Base-by-base conservation (phyloP, 2,888 invertebrate species). In the Pilophorus perplexus region DNA sequence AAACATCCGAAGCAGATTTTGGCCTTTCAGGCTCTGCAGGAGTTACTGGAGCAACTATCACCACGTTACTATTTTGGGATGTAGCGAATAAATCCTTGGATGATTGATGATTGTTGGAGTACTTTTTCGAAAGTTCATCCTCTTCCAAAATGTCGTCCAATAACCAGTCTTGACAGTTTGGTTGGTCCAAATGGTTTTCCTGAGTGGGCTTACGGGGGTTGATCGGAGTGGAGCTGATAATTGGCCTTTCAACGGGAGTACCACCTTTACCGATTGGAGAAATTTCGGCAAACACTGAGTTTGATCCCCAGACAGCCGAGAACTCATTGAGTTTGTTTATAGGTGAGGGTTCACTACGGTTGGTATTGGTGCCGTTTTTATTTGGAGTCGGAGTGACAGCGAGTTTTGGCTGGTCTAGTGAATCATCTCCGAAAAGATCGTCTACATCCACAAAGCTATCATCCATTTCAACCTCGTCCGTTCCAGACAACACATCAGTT, bases 341-440 rank as follows among this genome's bases (percentile, higher is more conserved):
- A 38, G 59, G 59, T 1, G 42, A 42, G n/a, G 33, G 10, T 42
- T 59, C 59, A 8, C 28, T 38, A 12, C 18, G 16, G 22, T 38
- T 37, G 27, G 20, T 22, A 4, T 8, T 38, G 2, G 38, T n/a
- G 1, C 22, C 22, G 1, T 16, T 5, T 18, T 12, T 20, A 37
- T 16, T 22, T 22, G n/a, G 20, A 38, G 28, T 2, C 14, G 23
- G 10, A n/a, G 25, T 16, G 22, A 23, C 42, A 18, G n/a, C 12
- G 6, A 22, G n/a, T 23, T 12, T 16, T 16, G 12, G 22, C 2
- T 18, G 6, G n/a, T 48, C 62, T 6, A 5, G 10, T n/a, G 27
- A 44, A n/a, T 66, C 66, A 25, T 57, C 46, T 8, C n/a, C 46
- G 22, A 68, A 66, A 20, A 68, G 44, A 14, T 68, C 68, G 46